Evolutionary conservation across 2,797 vertebrate species (phyloP).

Genomic region (Melanotaenia nigrans): DNA sequence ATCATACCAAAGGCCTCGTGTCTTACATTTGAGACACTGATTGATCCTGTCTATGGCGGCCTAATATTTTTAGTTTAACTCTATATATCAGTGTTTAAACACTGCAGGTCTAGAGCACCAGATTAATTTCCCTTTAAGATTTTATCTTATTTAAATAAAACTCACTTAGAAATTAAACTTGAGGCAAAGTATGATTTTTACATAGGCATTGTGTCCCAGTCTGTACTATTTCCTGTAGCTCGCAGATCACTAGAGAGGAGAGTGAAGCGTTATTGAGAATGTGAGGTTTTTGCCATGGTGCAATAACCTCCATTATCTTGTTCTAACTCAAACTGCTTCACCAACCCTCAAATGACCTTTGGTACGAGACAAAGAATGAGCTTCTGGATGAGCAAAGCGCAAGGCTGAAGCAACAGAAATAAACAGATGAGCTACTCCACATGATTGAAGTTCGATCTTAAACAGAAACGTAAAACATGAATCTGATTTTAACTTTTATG

Average conservation of each 20-base stretch:
- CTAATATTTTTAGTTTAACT: neutral
- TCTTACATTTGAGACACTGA: neutral
- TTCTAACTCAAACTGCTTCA: slow-evolving; percentile 43
- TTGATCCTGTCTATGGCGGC: neutral
- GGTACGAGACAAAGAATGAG: slow-evolving; percentile 46
- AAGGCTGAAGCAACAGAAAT: slow-evolving; percentile 33
- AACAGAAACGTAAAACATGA: slow-evolving; percentile 15
- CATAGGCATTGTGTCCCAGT: neutral
- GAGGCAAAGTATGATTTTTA: slow-evolving; percentile 3
- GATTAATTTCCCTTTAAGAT: neutral
- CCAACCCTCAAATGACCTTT: slow-evolving; percentile 68
- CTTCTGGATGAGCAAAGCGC: slow-evolving; percentile 49
- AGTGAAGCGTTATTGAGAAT: slow-evolving; percentile 10
- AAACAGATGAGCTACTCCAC: slow-evolving; percentile 32
- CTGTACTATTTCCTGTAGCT: neutral
- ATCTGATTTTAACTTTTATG: neutral
- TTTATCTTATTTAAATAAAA: neutral
- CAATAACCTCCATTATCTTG: slow-evolving; percentile 51
- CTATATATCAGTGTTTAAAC: neutral
- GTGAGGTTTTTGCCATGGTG: slow-evolving; percentile 15
- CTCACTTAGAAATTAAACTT: neutral
- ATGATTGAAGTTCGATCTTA: slow-evolving; percentile 1
- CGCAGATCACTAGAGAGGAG: slow-evolving; percentile 4
- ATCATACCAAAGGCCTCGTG: neutral
- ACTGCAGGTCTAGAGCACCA: neutral